phyloP scores from a whole-genome alignment of 2,113 vertebrate species.

The Nothocercus julius region DNA sequence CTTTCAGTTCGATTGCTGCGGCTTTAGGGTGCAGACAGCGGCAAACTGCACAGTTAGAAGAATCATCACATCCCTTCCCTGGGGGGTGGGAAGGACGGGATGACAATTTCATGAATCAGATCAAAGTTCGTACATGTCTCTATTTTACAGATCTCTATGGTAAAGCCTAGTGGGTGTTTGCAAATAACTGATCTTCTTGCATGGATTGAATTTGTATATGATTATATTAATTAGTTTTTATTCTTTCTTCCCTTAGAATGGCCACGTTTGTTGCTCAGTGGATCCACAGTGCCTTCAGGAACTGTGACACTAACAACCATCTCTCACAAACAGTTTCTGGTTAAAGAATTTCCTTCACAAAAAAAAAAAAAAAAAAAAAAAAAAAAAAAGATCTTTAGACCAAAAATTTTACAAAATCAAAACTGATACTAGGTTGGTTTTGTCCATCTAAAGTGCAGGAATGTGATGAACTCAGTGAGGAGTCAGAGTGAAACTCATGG shows the following conservation, averaged over 20 bases:
- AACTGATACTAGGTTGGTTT: conserved; percentile 68
- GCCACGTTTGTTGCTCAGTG: conserved; percentile 98
- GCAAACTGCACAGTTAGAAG: neutral
- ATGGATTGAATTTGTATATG: neutral
- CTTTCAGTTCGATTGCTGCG: neutral
- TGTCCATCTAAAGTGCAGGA: conserved; percentile 63
- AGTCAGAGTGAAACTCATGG: conserved; percentile 47
- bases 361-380: too few relatives aligned
- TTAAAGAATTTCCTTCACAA: conserved; percentile 76
- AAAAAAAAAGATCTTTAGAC: conserved; percentile 67
- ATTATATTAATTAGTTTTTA: neutral
- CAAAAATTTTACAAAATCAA: conserved; percentile 73
- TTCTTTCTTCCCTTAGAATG: conserved; percentile 82
- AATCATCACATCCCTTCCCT: neutral
- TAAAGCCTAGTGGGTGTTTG: neutral
- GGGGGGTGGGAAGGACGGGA: neutral
- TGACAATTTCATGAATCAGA: neutral
- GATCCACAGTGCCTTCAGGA: conserved; percentile 99
- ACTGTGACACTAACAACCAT: conserved; percentile 73
- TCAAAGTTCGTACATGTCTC: neutral
- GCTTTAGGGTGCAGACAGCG: neutral
- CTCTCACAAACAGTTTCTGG: conserved; percentile 69
- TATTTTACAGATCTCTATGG: neutral
- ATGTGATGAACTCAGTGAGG: conserved; percentile 47
- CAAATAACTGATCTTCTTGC: neutral